Percentiles rank a stretch among this genome's conserved stretches.
These are phyloP conservation scores for Prunella himalayana DNA, from an alignment of 2,113 vertebrate genomes.

Conservation along the genomic window DNA sequence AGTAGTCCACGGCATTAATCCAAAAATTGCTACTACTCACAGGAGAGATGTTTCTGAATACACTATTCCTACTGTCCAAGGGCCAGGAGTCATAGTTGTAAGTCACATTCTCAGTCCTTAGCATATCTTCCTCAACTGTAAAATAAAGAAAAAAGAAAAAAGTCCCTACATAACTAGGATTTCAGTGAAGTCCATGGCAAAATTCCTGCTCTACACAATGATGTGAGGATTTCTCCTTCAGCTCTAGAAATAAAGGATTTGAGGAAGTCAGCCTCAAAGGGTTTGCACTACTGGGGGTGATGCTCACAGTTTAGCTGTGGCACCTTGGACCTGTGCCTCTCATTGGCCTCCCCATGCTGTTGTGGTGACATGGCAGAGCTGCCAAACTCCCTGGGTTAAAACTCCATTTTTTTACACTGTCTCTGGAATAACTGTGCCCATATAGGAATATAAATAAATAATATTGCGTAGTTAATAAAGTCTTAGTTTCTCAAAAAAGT, in stretches of 20 bases:
- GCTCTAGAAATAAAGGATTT: background rate
- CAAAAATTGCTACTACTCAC: background rate
- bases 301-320: background rate
- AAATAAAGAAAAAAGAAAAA: background rate
- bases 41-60: background rate
- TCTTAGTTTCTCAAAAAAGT: background rate
- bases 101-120: background rate
- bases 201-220: background rate
- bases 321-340: background rate
- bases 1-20: background rate
- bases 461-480: background rate
- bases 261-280: background rate
- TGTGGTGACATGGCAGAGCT: background rate
- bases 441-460: background rate
- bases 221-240: background rate
- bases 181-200: background rate
- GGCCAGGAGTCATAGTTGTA: background rate
- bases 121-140: background rate
- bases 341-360: background rate
- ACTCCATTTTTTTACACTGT: background rate
- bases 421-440: background rate
- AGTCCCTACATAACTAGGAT: background rate
- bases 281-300: background rate
- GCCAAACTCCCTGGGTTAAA: background rate
- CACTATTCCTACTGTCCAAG: background rate